Base-by-base conservation (phyloP, 2,113 vertebrate genomes). In the Hepsetus odoe region DNA sequence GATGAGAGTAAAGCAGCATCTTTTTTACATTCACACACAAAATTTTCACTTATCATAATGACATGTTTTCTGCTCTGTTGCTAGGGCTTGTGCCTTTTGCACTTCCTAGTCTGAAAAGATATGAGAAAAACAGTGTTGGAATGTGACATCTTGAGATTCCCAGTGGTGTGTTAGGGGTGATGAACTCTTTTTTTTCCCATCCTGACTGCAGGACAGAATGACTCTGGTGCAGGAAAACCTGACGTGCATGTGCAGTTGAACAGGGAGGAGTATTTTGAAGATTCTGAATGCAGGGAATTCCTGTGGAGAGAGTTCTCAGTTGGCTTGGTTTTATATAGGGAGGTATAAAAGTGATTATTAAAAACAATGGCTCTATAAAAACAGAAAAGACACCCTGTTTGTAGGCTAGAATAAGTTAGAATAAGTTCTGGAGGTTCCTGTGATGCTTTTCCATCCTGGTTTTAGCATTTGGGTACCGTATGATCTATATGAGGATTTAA, bases 101-200 rank as follows among this genome's bases (percentile, higher is more conserved):
- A 38, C n/a, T 20, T 62, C 59, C 59, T 51, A 0, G 8, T 16
- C 32, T 64, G n/a, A 61, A 30, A 4, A 22, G 18, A n/a, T 40
- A 32, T 49, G n/a, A 65, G 73, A 46, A 66, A 28, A 42, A 42
- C 53, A 33, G 14, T 33, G 33, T 76, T 65, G 16, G 11, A 76
- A 42, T n/a, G 22, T 30, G 22, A 73, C 30, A 1, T 32, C 51
- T 22, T 55, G 6, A 16, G 56, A 42, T 28, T 61, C 56, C 44
- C 18, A n/a, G 40, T n/a, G 32, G 35, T 2, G n/a, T 42, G 12
- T 2, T 46, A 18, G 32, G 28, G 28, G 28, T 32, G 56, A 74
- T 62, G 56, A 61, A 61, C 72, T 74, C 4, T 33, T 14, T 65
- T 10, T 33, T 14, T 65, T 76, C 40, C 42, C 44, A 38, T 65